Base-by-base conservation (phyloP, 92 coral and sea anemone genomes). In the Parazoanthus darwini region DNA sequence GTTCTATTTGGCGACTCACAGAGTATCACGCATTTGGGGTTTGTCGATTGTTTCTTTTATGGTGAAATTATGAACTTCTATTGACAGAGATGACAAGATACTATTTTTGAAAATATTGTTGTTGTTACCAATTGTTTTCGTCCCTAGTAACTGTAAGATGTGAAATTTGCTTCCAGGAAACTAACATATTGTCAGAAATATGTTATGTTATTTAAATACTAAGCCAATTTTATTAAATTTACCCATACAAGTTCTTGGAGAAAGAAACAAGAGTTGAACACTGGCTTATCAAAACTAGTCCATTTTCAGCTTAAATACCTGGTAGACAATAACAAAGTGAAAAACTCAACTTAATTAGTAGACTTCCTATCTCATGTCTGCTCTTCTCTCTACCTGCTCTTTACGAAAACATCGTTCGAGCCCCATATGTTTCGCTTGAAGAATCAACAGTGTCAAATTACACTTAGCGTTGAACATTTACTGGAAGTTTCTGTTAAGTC, bases 121-220 rank as follows among this genome's bases (percentile, higher is more conserved):
- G 18, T 6, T 82, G 11, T 5, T 3, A 18, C 22, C 9, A 67
- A 67, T 35, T 23, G 35, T 38, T 6, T 38, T 63, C 36, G 7
- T 65, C 36, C 9, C 7, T 44, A 43, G 44, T 43, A 48, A 26
- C 39, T 37, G 23, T 51, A 51, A 29, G 43, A 29, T 18, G 42
- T 50, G 67, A 48, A 79, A 59, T 46, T 33, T 78, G 63, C 67
- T n/a, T 51, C 82, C 22, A 44, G 67, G 82, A 79, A 79, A 79
- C 82, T 26, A 51, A 50, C 82, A 54, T 26, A 79, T 46, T 29
- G 58, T 50, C 63, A 9, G 82, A 79, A 79, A 79, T 29, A 79
- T 51, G 82, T 25, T 51, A 50, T 33, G 7, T 79, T 46, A 9
- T 79, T 39, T 48, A 29, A 50, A 79, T 46, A 79, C 22, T 35